Conservation (phyloP, 2,888 invertebrate genomes). For the Patella pellucida region DNA sequence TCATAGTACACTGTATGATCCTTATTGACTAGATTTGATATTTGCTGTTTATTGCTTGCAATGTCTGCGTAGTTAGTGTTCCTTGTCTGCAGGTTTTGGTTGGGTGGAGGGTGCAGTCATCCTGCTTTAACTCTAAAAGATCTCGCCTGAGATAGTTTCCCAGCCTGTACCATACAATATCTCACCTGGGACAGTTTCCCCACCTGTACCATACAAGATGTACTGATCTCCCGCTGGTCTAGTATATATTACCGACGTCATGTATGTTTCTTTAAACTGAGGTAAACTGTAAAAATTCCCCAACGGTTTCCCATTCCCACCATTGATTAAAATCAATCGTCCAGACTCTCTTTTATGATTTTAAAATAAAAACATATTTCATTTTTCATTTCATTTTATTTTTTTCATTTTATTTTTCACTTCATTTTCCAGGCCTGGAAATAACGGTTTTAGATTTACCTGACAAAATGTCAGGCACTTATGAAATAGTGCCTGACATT, state of each 20-base stretch:
- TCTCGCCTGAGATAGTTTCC: conserved; percentile 59
- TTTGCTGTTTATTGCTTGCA: too few species aligned
- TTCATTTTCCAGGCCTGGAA: too few species aligned
- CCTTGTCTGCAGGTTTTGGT: too few species aligned
- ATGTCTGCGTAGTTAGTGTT: too few species aligned
- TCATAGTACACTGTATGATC: too few species aligned
- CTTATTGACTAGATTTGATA: too few species aligned
- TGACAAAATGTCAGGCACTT: too few species aligned
- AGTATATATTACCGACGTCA: conserved; percentile 62
- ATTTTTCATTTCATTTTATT: too few species aligned
- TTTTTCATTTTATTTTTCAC: too few species aligned
- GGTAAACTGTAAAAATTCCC: conserved; percentile 60
- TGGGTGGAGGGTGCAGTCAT: too few species aligned
- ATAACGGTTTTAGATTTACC: too few species aligned
- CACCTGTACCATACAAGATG: conserved; percentile 67
- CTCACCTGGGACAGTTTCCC: conserved; percentile 64
- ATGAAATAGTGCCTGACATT: too few species aligned
- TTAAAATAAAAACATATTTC: conserved; percentile 35
- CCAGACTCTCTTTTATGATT: conserved; percentile 52
- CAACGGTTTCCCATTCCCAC: conserved; percentile 58
- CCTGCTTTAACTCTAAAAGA: not conserved
- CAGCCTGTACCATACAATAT: conserved; percentile 62
- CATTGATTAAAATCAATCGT: conserved; percentile 63
- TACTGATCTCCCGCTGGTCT: conserved; percentile 53
- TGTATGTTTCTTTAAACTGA: conserved; percentile 60